Evolutionary conservation across 2,113 vertebrate species (phyloP).

Genomic region (Laticauda colubrina): DNA sequence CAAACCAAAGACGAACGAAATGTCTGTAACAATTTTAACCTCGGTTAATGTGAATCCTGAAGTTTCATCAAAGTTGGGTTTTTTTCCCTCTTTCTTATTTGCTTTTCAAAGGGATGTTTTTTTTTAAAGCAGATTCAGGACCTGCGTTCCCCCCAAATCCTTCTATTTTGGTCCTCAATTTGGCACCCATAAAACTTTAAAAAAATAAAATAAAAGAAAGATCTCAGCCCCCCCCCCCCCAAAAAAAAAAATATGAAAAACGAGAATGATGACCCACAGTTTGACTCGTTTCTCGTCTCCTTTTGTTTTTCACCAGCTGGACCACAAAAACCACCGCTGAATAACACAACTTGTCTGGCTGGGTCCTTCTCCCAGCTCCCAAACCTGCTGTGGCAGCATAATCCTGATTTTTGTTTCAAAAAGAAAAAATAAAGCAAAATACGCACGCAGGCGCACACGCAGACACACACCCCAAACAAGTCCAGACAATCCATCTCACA

Average conservation of each 20-base stretch:
- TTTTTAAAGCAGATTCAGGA: not conserved
- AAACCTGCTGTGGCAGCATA: not conserved
- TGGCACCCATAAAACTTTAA: not conserved
- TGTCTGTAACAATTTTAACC: not conserved
- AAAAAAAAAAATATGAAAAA: not conserved
- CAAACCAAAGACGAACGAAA: not conserved
- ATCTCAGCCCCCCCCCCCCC: no score
- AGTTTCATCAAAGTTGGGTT: not conserved
- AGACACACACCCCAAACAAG: not conserved
- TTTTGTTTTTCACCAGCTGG: not conserved
- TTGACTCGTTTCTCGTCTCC: not conserved
- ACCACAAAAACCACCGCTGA: not conserved
- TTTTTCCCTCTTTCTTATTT: not conserved
- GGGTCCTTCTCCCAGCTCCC: not conserved
- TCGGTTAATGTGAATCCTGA: not conserved
- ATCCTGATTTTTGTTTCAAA: not conserved
- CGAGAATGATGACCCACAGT: not conserved
- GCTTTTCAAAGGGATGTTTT: not conserved
- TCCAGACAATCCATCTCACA: not conserved
- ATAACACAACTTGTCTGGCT: not conserved
- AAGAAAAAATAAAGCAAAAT: not conserved
- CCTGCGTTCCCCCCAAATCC: not conserved
- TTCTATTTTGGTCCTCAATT: not conserved
- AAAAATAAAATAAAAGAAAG: not conserved
- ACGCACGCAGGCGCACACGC: not conserved